Evolutionary conservation across 1,140 invertebrate genomes (phyloP).

Genomic region (Argopecten irradians): DNA sequence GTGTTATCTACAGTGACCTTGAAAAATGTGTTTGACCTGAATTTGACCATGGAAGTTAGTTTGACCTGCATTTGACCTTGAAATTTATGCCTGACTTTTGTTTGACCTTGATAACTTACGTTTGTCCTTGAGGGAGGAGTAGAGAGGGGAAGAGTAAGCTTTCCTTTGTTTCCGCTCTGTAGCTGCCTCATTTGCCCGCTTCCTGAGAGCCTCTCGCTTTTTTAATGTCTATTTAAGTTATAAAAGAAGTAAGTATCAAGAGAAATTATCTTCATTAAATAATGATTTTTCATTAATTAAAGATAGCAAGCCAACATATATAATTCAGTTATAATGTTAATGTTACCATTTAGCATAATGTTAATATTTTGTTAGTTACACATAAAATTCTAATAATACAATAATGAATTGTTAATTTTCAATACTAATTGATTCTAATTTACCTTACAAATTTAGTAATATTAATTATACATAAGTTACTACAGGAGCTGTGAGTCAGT

Average conservation of each 20-base stretch:
- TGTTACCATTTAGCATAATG: not conserved
- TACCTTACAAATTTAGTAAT: not conserved
- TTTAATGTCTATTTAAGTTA: constrained; percentile 30
- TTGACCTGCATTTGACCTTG: not conserved
- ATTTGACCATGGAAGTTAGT: not conserved
- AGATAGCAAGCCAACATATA: not conserved
- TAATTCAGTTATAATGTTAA: not conserved
- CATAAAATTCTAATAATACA: not conserved
- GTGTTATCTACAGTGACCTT: not conserved
- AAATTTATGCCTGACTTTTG: not conserved
- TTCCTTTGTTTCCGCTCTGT: constrained; percentile 28
- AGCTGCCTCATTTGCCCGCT: constrained; percentile 9
- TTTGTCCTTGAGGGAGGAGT: constrained; percentile 30
- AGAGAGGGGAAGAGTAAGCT: constrained; percentile 19
- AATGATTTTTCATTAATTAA: too few relatives aligned
- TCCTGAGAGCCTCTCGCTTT: constrained; percentile 28
- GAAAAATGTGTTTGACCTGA: not conserved
- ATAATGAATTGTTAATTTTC: not conserved
- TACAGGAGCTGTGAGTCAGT: not conserved
- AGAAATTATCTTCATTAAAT: not conserved
- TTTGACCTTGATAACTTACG: constrained; percentile 19
- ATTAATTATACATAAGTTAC: not conserved
- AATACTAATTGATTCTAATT: not conserved
- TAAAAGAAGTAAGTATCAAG: not conserved
- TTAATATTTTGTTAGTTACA: not conserved